Conservation (phyloP, 1,140 invertebrate species). For the Drosophila persimilis region DNA sequence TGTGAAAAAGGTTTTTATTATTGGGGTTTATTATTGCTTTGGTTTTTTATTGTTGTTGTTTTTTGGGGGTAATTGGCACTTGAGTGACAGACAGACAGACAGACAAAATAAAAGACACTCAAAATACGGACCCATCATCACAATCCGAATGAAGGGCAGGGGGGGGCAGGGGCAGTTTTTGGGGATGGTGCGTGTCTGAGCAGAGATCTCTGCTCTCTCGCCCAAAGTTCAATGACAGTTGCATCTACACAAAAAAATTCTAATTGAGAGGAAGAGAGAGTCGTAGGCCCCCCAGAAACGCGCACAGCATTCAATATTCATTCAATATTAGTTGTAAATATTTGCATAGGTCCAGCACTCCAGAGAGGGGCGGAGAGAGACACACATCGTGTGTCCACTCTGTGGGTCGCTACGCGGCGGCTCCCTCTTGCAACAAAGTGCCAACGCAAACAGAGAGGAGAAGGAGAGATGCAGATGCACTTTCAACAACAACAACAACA, state of each 20-base stretch:
- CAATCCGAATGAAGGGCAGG: neutral
- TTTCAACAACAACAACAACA: neutral
- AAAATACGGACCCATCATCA: neutral
- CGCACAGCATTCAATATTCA: slow-evolving; percentile 26
- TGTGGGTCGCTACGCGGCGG: neutral
- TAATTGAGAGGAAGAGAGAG: slow-evolving; percentile 43
- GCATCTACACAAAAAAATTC: slow-evolving; percentile 45
- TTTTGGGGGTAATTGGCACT: slow-evolving; percentile 45
- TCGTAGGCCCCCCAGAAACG: slow-evolving; percentile 4
- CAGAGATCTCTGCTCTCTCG: neutral
- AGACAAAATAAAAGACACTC: no score
- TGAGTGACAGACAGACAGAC: slow-evolving; percentile 6
- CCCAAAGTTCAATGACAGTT: slow-evolving; percentile 74
- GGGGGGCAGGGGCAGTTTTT: no score
- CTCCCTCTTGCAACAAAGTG: slow-evolving; percentile 32
- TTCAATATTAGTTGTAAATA: slow-evolving; percentile 61
- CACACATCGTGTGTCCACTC: no score
- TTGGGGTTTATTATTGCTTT: neutral
- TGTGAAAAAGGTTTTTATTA: slow-evolving; percentile 38
- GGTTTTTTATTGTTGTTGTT: slow-evolving; percentile 15
- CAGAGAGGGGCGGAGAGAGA: no score
- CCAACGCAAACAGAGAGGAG: slow-evolving; percentile 19
- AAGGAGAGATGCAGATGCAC: neutral
- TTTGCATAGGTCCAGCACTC: slow-evolving; percentile 58
- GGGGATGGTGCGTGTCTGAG: no score